Conservation (phyloP, 2,797 vertebrate species). For the Ptychobarbus kaznakovi region DNA sequence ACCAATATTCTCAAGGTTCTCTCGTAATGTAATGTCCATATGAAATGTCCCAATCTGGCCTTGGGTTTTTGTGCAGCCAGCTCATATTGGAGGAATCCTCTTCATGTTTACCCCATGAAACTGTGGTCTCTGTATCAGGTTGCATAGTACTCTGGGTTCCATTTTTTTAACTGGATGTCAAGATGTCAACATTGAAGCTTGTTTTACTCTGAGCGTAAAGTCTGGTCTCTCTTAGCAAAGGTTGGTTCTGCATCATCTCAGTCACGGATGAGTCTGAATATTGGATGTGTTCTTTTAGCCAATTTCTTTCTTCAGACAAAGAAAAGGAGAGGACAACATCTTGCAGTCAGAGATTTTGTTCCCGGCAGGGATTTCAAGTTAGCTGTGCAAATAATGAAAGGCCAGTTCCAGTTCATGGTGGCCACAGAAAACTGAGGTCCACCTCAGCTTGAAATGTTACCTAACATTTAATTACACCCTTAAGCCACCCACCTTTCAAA, state of each 20-base stretch:
- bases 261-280: conserved; percentile 48
- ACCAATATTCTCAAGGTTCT: conserved; percentile 43
- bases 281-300: conserved; percentile 40
- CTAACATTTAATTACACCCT: conserved; percentile 46
- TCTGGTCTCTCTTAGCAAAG: conserved; percentile 61
- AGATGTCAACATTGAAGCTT: conserved; percentile 60
- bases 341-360: conserved; percentile 16
- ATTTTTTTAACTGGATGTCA: conserved; percentile 55
- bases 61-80: conserved; percentile 52
- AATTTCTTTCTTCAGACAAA: conserved; percentile 40
- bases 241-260: conserved; percentile 57
- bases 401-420: conserved; percentile 27
- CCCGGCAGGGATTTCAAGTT: conserved; percentile 2
- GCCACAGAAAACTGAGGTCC: conserved; percentile 40
- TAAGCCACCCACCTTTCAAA: conserved; percentile 56
- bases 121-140: conserved; percentile 60
- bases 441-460: conserved; percentile 43
- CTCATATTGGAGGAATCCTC: conserved; percentile 54
- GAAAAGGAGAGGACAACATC: conserved; percentile 12
- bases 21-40: conserved; percentile 44
- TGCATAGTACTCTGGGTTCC: conserved; percentile 47
- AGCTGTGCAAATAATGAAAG: conserved; percentile 34
- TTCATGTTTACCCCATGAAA: conserved; percentile 65
- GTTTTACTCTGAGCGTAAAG: conserved; percentile 54
- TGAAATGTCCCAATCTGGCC: conserved; percentile 55